These are phyloP conservation scores for Argyra leucocephala DNA, from an alignment of 2,888 invertebrate species.

Conservation along the genomic window DNA sequence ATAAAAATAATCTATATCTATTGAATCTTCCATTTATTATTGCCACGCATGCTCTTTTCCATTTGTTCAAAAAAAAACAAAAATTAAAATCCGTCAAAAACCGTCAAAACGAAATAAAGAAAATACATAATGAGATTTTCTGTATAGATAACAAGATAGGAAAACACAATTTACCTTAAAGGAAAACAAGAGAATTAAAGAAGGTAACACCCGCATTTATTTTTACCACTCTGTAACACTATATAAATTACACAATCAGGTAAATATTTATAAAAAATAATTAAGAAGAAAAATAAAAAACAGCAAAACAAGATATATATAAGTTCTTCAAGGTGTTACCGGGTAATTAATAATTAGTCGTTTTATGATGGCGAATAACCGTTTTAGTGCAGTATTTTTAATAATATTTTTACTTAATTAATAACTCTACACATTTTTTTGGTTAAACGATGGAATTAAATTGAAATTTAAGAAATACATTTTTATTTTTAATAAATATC, in stretches of 20 bases:
- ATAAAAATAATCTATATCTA: too few relatives aligned
- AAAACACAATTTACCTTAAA: neutral
- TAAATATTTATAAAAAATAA: neutral
- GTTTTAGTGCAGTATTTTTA: neutral
- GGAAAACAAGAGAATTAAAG: neutral
- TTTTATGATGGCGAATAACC: neutral
- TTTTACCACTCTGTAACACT: neutral
- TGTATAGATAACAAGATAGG: neutral
- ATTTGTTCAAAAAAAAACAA: neutral
- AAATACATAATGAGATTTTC: neutral
- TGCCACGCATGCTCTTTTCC: too few relatives aligned
- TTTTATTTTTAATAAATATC: too few relatives aligned
- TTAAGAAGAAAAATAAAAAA: neutral
- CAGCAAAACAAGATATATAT: neutral
- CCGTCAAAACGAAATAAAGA: neutral
- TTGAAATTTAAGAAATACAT: too few relatives aligned
- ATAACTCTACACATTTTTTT: neutral
- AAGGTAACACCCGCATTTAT: slow-evolving; percentile 6
- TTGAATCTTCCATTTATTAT: too few relatives aligned
- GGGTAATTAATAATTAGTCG: neutral
- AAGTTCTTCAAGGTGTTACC: neutral
- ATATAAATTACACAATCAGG: neutral
- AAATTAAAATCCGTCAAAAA: neutral
- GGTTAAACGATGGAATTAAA: neutral
- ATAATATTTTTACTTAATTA: neutral